Percentiles rank a stretch among this genome's conserved stretches.
Evolutionary conservation across 2,888 invertebrate species (phyloP).

Genomic region (Nomada ferruginata): DNA sequence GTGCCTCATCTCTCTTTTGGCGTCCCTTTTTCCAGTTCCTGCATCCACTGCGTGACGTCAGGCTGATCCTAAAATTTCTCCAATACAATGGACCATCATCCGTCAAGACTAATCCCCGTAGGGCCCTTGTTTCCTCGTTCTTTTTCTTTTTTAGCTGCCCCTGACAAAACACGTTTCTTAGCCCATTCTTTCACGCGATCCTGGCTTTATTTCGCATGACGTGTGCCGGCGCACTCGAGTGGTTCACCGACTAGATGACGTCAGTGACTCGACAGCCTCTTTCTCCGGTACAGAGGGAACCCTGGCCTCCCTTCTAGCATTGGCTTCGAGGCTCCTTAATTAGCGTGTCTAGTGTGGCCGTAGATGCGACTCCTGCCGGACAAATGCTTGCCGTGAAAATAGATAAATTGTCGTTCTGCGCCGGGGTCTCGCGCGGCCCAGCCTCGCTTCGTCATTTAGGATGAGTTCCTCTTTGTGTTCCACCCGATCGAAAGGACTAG

Average conservation of each 20-base stretch:
- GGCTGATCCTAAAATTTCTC: no score
- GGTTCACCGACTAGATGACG: slow-evolving; percentile 58
- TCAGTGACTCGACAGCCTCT: slow-evolving; percentile 50
- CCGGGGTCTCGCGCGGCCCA: slow-evolving; percentile 25
- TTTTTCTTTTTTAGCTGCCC: neutral
- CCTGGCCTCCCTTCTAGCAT: slow-evolving; percentile 46
- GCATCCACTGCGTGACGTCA: no score
- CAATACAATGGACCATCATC: neutral
- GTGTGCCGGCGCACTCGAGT: neutral
- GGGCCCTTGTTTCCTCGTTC: neutral
- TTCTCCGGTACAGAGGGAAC: slow-evolving; percentile 52
- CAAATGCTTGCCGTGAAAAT: slow-evolving; percentile 32
- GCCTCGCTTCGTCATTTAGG: slow-evolving; percentile 11
- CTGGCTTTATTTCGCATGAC: slow-evolving; percentile 22
- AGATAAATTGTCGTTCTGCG: neutral
- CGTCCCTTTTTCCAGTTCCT: no score
- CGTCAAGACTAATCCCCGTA: neutral
- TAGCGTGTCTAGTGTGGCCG: slow-evolving; percentile 54
- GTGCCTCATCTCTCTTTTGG: no score
- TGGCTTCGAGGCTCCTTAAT: slow-evolving; percentile 61
- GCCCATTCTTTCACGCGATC: neutral
- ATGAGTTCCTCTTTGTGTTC: slow-evolving; percentile 23
- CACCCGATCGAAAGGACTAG: neutral
- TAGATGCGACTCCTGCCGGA: slow-evolving; percentile 37
- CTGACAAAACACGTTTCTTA: slow-evolving; percentile 7